A percentile compares a stretch with the other conserved stretches of the same genome.
Conservation (phyloP, 1,140 invertebrate genomes). For the Triops cancriformis region DNA sequence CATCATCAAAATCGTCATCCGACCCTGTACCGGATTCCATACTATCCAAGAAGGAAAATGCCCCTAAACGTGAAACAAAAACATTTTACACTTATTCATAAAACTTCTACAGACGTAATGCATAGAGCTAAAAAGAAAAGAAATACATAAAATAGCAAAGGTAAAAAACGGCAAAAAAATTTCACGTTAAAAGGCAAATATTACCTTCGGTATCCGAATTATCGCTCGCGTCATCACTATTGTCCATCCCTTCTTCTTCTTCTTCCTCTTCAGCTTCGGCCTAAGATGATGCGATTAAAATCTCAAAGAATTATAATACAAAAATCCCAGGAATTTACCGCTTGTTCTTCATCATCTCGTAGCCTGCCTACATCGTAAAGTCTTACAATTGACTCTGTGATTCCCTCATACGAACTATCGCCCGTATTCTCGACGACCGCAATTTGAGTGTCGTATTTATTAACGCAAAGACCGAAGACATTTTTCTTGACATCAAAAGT, state of each 20-base stretch:
- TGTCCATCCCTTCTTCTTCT: constrained; percentile 29
- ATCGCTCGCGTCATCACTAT: constrained; percentile 41
- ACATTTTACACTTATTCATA: neutral
- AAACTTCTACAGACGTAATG: no score
- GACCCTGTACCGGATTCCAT: constrained; percentile 17
- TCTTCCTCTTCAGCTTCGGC: constrained; percentile 29
- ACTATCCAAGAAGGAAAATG: constrained; percentile 26
- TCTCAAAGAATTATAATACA: constrained; percentile 15
- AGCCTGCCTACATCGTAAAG: constrained; percentile 69
- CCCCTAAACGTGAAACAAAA: constrained; percentile 28
- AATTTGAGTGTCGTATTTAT: constrained; percentile 66
- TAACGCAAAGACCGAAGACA: constrained; percentile 64
- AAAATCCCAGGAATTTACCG: constrained; percentile 18
- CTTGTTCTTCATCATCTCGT: constrained; percentile 63
- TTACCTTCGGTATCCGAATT: constrained; percentile 40
- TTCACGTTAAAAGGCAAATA: neutral
- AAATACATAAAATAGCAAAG: no score
- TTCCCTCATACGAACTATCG: constrained; percentile 48
- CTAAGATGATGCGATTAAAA: neutral
- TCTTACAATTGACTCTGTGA: constrained; percentile 65
- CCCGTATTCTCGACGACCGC: constrained; percentile 71
- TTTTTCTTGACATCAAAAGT: constrained; percentile 81
- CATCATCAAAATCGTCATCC: constrained; percentile 37
- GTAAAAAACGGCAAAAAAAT: no score
- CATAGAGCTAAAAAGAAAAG: no score